Conservation (phyloP, 2,888 invertebrate genomes). For the Magallana nippona region DNA sequence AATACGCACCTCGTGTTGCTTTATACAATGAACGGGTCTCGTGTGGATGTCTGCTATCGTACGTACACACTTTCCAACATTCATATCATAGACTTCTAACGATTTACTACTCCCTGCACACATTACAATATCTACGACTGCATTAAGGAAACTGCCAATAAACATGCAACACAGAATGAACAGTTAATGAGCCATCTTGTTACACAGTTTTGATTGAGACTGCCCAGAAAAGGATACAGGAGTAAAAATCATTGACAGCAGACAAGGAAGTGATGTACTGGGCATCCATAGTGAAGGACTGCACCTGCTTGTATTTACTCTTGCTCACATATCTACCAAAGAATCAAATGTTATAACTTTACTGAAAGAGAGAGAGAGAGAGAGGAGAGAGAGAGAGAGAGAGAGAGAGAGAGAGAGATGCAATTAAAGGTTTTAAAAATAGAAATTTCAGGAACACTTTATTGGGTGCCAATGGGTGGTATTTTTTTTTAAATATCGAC, state of each 20-base stretch:
- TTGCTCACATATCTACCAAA: slow-evolving; percentile 73
- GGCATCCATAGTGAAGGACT: slow-evolving; percentile 64
- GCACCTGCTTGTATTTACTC: slow-evolving; percentile 76
- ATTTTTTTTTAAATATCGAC: no score
- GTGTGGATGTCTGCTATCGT: slow-evolving; percentile 74
- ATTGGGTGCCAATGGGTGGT: no score
- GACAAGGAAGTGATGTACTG: slow-evolving; percentile 75
- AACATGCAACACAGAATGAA: background rate
- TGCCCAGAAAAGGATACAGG: slow-evolving; percentile 73
- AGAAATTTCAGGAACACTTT: no score
- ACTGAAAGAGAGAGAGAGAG: no score
- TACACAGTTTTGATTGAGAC: no score
- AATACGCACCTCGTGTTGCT: slow-evolving; percentile 70
- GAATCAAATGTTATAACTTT: background rate
- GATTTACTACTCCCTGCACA: slow-evolving; percentile 77
- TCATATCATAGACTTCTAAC: slow-evolving; percentile 78
- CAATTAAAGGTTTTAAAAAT: no score
- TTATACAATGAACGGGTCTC: slow-evolving; percentile 72
- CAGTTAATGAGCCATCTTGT: no score
- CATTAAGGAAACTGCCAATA: background rate
- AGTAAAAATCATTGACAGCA: slow-evolving; percentile 77
- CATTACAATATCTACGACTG: slow-evolving; percentile 73
- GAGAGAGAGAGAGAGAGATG: no score
- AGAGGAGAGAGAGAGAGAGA: no score
- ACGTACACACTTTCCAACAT: slow-evolving; percentile 70